Evolutionary conservation across 2,797 vertebrate species (phyloP).

Genomic region (Galagoides demidoff): DNA sequence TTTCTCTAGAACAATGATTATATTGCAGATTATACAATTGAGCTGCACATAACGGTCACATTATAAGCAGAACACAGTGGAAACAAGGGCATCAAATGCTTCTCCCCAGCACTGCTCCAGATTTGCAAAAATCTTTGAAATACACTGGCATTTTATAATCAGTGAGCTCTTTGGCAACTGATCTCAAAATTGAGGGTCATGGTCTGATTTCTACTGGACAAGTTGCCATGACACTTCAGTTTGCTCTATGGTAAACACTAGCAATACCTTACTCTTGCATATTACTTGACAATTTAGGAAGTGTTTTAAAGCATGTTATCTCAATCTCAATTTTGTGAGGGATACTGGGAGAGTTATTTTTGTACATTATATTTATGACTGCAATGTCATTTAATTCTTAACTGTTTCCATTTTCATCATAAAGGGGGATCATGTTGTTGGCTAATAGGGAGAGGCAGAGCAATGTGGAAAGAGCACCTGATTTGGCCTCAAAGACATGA

Average conservation of each 20-base stretch:
- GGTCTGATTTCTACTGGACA: slow-evolving; percentile 2
- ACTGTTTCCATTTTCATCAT: slow-evolving; percentile 55
- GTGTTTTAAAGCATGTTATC: slow-evolving; percentile 33
- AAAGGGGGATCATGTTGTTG: neutral
- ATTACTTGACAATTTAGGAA: slow-evolving; percentile 48
- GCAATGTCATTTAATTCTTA: slow-evolving; percentile 54
- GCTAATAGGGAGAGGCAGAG: slow-evolving; percentile 2
- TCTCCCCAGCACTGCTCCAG: slow-evolving; percentile 16
- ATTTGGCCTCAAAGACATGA: slow-evolving; percentile 6
- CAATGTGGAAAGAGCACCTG: neutral
- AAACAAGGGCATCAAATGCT: neutral
- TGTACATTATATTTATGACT: slow-evolving; percentile 8
- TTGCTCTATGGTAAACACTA: slow-evolving; percentile 47
- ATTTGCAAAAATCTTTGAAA: slow-evolving; percentile 48
- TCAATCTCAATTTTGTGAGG: slow-evolving; percentile 7
- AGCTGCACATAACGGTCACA: slow-evolving; percentile 26
- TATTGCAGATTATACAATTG: neutral
- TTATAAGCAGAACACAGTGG: neutral
- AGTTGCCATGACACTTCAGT: slow-evolving; percentile 3
- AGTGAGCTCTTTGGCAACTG: slow-evolving; percentile 4
- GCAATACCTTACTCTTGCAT: neutral
- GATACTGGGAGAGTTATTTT: neutral
- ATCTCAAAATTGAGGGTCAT: neutral
- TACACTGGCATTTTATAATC: slow-evolving; percentile 23
- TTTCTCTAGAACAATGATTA: slow-evolving; percentile 54